Evolutionary conservation across 2,113 vertebrate species (phyloP).

Genomic region (Chloropsis hardwickii): DNA sequence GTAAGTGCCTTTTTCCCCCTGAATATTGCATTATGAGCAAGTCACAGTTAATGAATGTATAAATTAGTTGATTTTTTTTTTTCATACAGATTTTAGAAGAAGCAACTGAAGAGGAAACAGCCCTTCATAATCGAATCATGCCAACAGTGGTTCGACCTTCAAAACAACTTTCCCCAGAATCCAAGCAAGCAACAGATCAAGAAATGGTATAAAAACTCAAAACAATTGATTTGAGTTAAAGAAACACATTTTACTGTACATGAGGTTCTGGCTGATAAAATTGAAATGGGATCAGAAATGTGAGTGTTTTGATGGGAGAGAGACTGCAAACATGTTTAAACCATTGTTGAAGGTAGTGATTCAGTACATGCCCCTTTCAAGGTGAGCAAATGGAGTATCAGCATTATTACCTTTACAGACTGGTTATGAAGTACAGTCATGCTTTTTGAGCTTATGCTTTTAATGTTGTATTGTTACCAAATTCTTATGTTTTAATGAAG

Average conservation of each 20-base stretch:
- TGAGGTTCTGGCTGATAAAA: neutral
- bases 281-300: neutral
- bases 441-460: neutral
- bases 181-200: conserved; percentile 72
- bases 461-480: neutral
- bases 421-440: neutral
- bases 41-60: neutral
- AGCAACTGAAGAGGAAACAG: conserved; percentile 95
- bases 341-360: neutral
- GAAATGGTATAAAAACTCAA: conserved; percentile 81
- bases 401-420: neutral
- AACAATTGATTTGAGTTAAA: neutral
- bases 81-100: conserved; percentile 88
- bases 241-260: neutral
- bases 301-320: neutral
- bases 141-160: conserved; percentile 94
- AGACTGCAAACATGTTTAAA: neutral
- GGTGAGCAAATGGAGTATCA: neutral
- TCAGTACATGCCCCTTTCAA: neutral
- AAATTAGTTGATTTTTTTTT: neutral
- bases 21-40: neutral
- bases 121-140: conserved; percentile 95
- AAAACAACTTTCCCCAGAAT: conserved; percentile 85
- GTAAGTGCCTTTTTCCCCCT: conserved; percentile 71
- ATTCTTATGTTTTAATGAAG: neutral